Base-by-base conservation (phyloP, 1,140 invertebrate genomes). In the Lysiphlebus fabarum region DNA sequence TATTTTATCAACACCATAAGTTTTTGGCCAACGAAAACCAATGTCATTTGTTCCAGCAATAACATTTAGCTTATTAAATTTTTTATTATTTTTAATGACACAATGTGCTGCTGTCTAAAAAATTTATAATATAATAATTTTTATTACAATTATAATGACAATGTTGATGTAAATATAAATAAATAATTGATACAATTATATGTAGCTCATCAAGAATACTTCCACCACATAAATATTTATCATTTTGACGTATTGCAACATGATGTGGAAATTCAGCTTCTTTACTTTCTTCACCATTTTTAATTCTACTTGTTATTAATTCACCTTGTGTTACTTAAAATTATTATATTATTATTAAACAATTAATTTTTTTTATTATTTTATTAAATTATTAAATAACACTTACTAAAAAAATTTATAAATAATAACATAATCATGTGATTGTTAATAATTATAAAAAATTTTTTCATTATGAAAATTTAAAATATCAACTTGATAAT, bases 81-180 rank as follows among this genome's bases (percentile, higher is more conserved):
- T n/a, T 11, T 2, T 2, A 12, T 6, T 14, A 9, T 42, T 40
- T 0, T 47, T 17, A 0, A 41, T 8, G 4, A 69, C 60, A 62
- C 81, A 82, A 62, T 83, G 81, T 40, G 81, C 81, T n/a, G 82
- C 81, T 0, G 80, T 82, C 5, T 82, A 49, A 33, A 40, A n/a
- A 8, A 40, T 40, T 7, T 3, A 26, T 2, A 26, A 26, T 17
- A 17, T 1, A 17, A 17, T n/a, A n/a, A n/a, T n/a, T n/a, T n/a
- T n/a, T n/a, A n/a, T n/a, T n/a, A 17, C 3, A 17, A 17, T 17
- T 17, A 17, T 1, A 17, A 17, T 17, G 3, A 17, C 3, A 17
- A 17, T 17, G 17, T 17, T 17, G 17, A 17, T 17, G 3, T 17
- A 17, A 17, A 17, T 17, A 17, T 26, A 26, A 1, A 26, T 26